Conservation (phyloP, 2,797 vertebrate species). For the Mycteria americana region DNA sequence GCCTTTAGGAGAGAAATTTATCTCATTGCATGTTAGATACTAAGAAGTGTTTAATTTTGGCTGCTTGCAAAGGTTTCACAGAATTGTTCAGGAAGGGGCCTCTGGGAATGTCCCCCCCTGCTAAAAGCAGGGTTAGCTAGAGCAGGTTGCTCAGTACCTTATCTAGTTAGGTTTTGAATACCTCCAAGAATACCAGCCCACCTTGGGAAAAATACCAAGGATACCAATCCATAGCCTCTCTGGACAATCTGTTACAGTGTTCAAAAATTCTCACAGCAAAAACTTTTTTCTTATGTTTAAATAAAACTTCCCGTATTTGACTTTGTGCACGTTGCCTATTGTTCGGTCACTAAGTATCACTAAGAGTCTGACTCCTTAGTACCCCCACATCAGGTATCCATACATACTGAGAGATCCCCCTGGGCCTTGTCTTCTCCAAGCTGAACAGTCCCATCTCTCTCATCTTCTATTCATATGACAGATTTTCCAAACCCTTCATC, state of each 20-base stretch:
- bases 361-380: not conserved
- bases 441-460: not conserved
- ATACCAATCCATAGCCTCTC: not conserved
- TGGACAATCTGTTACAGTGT: not conserved
- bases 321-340: not conserved
- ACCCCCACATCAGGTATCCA: not conserved
- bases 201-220: not conserved
- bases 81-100: not conserved
- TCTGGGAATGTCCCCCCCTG: not conserved
- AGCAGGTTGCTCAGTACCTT: not conserved
- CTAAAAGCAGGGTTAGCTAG: not conserved
- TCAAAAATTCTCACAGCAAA: not conserved
- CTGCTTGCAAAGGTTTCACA: not conserved
- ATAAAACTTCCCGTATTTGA: not conserved
- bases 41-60: not conserved
- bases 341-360: not conserved
- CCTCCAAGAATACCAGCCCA: not conserved
- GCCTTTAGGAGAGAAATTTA: not conserved
- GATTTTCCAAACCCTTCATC: not conserved
- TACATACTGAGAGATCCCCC: not conserved
- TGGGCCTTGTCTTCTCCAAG: not conserved
- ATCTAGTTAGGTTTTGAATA: not conserved
- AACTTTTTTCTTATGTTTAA: not conserved
- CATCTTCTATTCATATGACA: not conserved
- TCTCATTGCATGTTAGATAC: not conserved